phyloP scores from a whole-genome alignment of 2,113 vertebrate species.

The Nasalis larvatus region DNA sequence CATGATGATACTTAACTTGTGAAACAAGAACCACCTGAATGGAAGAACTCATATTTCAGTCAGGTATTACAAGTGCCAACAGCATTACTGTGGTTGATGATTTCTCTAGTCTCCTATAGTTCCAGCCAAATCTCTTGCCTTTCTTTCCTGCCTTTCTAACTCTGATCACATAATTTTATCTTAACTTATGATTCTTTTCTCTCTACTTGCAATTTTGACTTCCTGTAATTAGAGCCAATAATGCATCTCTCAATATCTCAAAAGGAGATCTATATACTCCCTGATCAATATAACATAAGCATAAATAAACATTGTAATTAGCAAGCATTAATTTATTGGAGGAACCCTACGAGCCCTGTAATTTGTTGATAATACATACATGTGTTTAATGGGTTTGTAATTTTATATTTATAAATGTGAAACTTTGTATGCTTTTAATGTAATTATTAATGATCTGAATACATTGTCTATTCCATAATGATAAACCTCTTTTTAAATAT shows the following conservation, averaged over 20 bases:
- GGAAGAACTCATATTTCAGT: neutral
- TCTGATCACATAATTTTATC: neutral
- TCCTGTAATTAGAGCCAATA: neutral
- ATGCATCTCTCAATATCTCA: neutral
- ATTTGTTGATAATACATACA: neutral
- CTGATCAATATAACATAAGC: neutral
- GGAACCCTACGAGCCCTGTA: fast-evolving
- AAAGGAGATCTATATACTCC: neutral
- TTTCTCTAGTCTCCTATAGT: neutral
- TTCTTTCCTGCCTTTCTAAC: neutral
- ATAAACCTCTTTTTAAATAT: neutral
- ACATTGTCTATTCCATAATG: neutral
- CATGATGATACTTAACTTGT: fast-evolving
- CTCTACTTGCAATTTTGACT: neutral
- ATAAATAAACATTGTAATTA: neutral
- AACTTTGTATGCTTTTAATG: neutral
- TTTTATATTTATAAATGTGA: neutral
- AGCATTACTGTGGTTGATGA: neutral
- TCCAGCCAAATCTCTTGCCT: neutral
- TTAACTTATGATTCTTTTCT: neutral
- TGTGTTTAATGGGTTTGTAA: neutral
- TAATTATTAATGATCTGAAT: neutral
- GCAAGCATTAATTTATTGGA: neutral
- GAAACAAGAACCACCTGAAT: neutral
- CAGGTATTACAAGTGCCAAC: neutral